Evolutionary conservation across 2,113 vertebrate species (phyloP), one percentile per base, ranked within the genome.

Genomic region (Pseudorhombus dupliciocellatus): DNA sequence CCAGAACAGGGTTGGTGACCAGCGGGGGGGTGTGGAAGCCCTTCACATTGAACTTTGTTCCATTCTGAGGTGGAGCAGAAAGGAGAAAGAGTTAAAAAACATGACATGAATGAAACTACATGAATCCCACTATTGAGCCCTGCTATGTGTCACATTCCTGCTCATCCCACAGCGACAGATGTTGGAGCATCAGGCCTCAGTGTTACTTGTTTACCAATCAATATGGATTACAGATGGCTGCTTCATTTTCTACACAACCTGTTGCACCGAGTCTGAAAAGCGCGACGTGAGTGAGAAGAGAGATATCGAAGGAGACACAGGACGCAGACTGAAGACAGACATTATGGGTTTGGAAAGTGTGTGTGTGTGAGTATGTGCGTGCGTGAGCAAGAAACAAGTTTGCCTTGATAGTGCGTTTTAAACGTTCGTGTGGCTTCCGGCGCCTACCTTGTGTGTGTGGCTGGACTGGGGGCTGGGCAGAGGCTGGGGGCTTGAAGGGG

Each of bases 1-100:
- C 92, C 52, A 85, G 83, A 65, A 92, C 88, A 0, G 94, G 89
- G 70, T 90, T 92, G 90, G 94, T 96, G 86, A 93, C 79, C 70
- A 93, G 89, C 0, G 93, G 92, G 30, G 95, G 93, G 70, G 90
- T 90, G 84, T 95, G 95, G 81, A 95, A 93, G 89, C 94, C 94
- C 90, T 97, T 98, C 91, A 96, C 82, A 46, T 95, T 94, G 89
- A 96, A 96, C 85, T 97, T 98, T 83, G 93, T 93, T 81, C 93
- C 94, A 2, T 81, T 93, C 94, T 96, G 89, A 37, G 24, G 64
- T 53, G 7, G 53, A 6, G 48, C 2, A 0, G 25, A 71, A 14
- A n/a, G 12, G 0, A 20, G 24, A 21, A 7, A 25, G 21, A 53
- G 21, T 46, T 20, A 22, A 28, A 28, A 22, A 31, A 1, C 1